Percentiles rank a stretch among this genome's conserved stretches.
Evolutionary conservation across 1,140 invertebrate genomes (phyloP).

Genomic region (Rhopalosiphum padi): DNA sequence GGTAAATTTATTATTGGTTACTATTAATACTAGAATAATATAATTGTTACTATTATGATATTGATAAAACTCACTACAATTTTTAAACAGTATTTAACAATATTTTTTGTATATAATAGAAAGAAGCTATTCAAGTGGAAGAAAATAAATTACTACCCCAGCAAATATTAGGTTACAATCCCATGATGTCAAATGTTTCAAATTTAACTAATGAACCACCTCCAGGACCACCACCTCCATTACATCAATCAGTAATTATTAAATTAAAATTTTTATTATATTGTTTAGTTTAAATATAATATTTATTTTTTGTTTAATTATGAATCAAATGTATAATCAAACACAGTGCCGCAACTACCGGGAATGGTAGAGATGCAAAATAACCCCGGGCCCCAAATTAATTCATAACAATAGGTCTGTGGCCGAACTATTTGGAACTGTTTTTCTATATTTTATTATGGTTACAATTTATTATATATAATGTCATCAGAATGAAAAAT

Average conservation of each 20-base stretch:
- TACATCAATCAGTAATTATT: background rate
- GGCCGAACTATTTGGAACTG: too few species aligned
- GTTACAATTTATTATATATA: too few species aligned
- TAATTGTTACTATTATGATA: background rate
- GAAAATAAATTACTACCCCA: constrained; percentile 41
- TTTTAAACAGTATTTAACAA: background rate
- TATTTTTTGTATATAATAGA: background rate
- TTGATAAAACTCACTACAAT: background rate
- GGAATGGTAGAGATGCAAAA: too few species aligned
- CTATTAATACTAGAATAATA: background rate
- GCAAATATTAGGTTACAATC: background rate
- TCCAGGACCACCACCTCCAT: background rate
- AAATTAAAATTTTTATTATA: background rate
- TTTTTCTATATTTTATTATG: too few species aligned
- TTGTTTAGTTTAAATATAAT: background rate
- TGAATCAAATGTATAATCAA: too few species aligned
- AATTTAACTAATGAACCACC: constrained; percentile 33
- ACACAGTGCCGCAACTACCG: too few species aligned
- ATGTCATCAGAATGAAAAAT: too few species aligned
- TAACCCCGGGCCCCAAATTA: too few species aligned
- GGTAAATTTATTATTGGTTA: background rate
- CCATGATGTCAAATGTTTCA: background rate
- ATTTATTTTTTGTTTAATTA: too few species aligned
- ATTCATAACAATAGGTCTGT: too few species aligned
- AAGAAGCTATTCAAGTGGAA: constrained; percentile 32